Base-by-base conservation (phyloP, 2,888 invertebrate species). In the Cheilosia grossa region DNA sequence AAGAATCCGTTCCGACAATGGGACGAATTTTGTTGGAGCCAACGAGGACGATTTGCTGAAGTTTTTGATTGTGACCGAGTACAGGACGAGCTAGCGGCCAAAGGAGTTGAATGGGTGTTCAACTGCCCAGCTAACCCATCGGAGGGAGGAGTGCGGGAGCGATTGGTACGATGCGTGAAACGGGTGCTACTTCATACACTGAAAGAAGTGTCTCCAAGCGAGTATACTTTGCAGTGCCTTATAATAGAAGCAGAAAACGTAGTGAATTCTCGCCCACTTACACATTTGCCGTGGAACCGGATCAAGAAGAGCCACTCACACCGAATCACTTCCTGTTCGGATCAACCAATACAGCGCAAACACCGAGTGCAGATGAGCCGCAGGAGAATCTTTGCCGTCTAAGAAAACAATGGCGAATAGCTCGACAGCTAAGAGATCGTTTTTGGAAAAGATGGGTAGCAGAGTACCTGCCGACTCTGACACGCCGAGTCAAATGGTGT, bases 141-240 rank as follows among this genome's bases (percentile, higher is more conserved):
- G 33, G 61, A 64, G 61, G 88, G 87, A 2, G 88, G 88, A 4
- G 44, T 73, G 10, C 87, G 88, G 88, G 87, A 88, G 64, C 72
- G 87, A 2, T 49, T 88, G 37, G 77, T 88, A 0, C 59, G 73
- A 9, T 86, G 74, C 15, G 82, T 87, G 24, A 86, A 87, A 21
- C 56, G 49, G 15, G 80, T 87, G 0, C 27, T 89, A 7, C 21
- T 7, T 1, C 67, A 70, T 5, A 74, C 73, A 2, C 56, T 88
- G 7, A 82, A 87, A 15, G 86, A 87, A 17, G 51, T 40, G n/a
- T 44, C 80, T 0, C 88, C 87, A 0, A 74, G 33, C 9, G 87
- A 88, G 24, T 87, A 87, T 58, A 73, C 73, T 4, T 19, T 78
- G 10, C 58, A 59, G 6, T 24, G 63, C 37, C 53, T 72, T 3